Base-by-base conservation (phyloP, 1,140 invertebrate genomes). In the Heliconius eleuchia region DNA sequence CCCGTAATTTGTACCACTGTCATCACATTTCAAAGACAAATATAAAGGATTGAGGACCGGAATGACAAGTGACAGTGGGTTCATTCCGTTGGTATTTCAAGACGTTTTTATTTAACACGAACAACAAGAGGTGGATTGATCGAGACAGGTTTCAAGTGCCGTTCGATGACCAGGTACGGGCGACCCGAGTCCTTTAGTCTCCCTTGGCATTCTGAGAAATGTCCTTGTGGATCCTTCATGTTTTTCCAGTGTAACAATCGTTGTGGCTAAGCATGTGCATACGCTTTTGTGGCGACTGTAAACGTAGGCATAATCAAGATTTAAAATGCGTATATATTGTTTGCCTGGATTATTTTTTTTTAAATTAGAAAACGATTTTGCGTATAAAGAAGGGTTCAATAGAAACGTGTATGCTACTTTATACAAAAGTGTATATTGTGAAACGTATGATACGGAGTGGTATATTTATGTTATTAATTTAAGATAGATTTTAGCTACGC, bases 21-120 rank as follows among this genome's bases (percentile, higher is more conserved):
- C 92, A 93, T 94, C 92, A 93, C 92, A 92, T 93, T 92, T 93
- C 92, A 94, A 94, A 94, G 92, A 94, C 92, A 94, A 94, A 94
- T 92, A 93, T 93, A 93, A 94, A 93, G 90, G 88, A 92, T 94
- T 90, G 92, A 90, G 87, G 85, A 88, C 87, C 90, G 88, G 91
- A 91, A 92, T 92, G 92, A 94, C 91, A 90, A 94, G 92, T 94
- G 92, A 92, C 90, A 92, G 87, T 84, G 86, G 82, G 86, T 84
- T 89, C 91, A 89, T 91, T 91, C 88, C 86, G 85, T 83, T 93
- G 92, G 91, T 91, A 94, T 93, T 92, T 94, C 91, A 91, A 93
- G 90, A 89, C 85, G 88, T 94, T 94, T 93, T 94, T 94, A 92
- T 94, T 92, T 89, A 92, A 93, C 88, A 91, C 88, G 92, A 94